These are phyloP conservation scores for Echinometra lucunter DNA, from an alignment of 53 echinoderm and acorn worm genomes.

Conservation along the genomic window DNA sequence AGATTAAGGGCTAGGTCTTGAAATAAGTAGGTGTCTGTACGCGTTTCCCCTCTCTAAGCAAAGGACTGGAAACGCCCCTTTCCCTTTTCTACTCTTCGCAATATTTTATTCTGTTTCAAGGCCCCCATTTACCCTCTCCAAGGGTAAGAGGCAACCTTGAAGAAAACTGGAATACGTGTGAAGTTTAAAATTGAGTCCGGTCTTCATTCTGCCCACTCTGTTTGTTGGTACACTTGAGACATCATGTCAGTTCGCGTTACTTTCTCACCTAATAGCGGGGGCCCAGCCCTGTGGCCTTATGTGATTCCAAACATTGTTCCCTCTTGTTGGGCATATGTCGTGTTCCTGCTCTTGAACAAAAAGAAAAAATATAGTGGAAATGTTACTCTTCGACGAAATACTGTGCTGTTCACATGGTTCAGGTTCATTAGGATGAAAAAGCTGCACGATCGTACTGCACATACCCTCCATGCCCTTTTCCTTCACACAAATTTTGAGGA, in stretches of 20 bases:
- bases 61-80: too few relatives aligned
- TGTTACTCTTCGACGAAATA: background rate
- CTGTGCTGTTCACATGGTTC: too few relatives aligned
- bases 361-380: background rate
- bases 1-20: too few relatives aligned
- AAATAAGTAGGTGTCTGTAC: too few relatives aligned
- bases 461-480: too few relatives aligned
- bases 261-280: background rate
- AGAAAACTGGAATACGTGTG: constrained; percentile 40
- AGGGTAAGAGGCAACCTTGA: background rate
- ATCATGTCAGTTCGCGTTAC: background rate
- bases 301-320: background rate
- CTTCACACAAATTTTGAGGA: background rate
- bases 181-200: background rate
- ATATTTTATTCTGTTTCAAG: background rate
- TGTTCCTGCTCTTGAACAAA: background rate
- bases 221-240: constrained; percentile 9
- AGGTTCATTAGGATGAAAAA: background rate
- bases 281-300: background rate
- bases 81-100: background rate
- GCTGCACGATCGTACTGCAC: background rate
- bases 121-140: background rate
- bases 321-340: background rate
- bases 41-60: too few relatives aligned
- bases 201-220: background rate